Base-by-base conservation (phyloP, 2,113 vertebrate genomes). In the Dinomys branickii region DNA sequence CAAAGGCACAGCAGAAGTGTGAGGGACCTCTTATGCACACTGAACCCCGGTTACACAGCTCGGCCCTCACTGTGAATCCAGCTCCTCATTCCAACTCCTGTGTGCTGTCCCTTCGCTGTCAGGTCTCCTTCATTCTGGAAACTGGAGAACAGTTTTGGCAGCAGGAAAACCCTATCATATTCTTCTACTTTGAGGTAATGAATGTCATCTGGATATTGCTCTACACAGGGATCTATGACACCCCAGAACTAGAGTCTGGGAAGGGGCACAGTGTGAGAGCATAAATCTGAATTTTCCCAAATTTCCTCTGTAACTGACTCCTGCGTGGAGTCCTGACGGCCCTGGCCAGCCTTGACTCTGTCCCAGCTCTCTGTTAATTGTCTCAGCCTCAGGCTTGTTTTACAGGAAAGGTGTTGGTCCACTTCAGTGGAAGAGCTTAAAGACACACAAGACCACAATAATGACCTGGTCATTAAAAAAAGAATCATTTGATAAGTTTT, bases 131-230 rank as follows among this genome's bases (percentile, higher is more conserved):
- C 33, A 35, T 86, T 86, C 89, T 92, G 47, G 35, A 93, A 94
- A 75, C 22, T 19, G 85, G 12, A 0, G 16, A 33, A 56, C 0
- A 35, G 0, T 85, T 96, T 84, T 77, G 58, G 87, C 35, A 88
- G 6, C 19, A 73, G 59, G 93, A 92, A 26, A 88, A 87, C 81
- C 41, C 19, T 44, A 14, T 71, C 59, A 86, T 0, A 0, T 59
- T 86, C 85, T 89, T 83, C 24, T 16, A 90, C 47, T 91, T 56
- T 44, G 78, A 97, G 52, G 12, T 94, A 96, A 87, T 63, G 88
- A 92, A 41, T 30, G 10, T 85, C 5, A 28, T 0, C n/a, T 90
- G 81, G 52, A 17, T 69, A 26, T 65, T 38, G 2, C 16, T 59
- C 4, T 13, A 20, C 58, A 69, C 1, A 56, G 61, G n/a, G 97